A percentile compares a stretch with the other conserved stretches of the same genome.
These are phyloP conservation scores for Choristoneura rosaceana DNA, from an alignment of 2,888 invertebrate species.

Conservation along the genomic window DNA sequence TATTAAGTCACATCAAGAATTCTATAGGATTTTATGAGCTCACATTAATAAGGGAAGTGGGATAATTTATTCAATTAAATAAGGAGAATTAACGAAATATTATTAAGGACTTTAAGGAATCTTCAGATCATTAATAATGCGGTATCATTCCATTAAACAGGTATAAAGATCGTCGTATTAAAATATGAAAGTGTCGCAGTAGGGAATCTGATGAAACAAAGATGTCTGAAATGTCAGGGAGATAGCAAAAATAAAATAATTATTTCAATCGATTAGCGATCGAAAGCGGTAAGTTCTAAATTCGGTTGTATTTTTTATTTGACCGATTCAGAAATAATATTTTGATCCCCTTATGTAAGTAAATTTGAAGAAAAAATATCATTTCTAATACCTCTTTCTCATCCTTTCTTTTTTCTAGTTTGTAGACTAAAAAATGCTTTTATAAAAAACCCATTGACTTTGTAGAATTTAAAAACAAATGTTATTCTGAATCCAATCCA, in stretches of 20 bases:
- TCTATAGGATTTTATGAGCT: slow-evolving; percentile 33
- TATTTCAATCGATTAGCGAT: background rate
- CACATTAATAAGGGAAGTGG: slow-evolving; percentile 39
- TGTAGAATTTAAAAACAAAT: no score
- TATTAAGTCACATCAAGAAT: slow-evolving; percentile 20
- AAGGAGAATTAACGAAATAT: slow-evolving; percentile 35
- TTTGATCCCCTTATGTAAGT: no score
- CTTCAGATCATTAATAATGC: slow-evolving; percentile 34
- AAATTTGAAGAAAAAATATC: no score
- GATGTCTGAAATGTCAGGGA: background rate
- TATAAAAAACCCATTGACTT: no score
- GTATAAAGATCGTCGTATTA: background rate
- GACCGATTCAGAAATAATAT: no score
- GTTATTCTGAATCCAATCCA: no score
- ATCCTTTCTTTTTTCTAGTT: no score
- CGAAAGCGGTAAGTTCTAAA: no score
- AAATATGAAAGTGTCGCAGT: background rate
- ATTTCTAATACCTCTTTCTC: no score
- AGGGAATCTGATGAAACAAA: background rate
- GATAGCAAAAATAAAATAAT: background rate
- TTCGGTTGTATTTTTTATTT: no score
- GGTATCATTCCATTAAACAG: slow-evolving; percentile 30
- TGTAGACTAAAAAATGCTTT: no score
- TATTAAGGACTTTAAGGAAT: slow-evolving; percentile 24
- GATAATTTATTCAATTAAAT: slow-evolving; percentile 42